These are phyloP conservation scores for Momotus momota DNA, from an alignment of 2,797 vertebrate genomes.

Conservation along the genomic window DNA sequence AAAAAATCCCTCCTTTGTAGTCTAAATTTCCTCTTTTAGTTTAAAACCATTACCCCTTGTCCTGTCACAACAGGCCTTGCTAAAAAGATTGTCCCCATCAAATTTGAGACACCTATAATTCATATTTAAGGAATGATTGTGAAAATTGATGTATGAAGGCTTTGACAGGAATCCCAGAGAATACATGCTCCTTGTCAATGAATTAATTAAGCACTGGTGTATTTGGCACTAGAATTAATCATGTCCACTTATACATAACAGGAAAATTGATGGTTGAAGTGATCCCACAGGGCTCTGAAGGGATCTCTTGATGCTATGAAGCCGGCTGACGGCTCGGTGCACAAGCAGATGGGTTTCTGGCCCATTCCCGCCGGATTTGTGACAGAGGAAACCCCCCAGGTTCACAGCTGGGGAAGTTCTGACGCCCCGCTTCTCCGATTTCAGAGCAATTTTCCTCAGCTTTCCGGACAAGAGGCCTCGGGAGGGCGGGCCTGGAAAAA, in stretches of 20 bases:
- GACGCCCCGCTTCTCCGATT: not conserved
- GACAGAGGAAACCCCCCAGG: rapidly evolving
- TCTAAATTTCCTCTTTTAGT: not conserved
- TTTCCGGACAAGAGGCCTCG: not conserved
- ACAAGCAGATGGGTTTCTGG: rapidly evolving
- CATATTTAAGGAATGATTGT: not conserved
- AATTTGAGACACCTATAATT: not conserved
- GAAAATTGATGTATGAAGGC: not conserved
- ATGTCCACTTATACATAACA: rapidly evolving
- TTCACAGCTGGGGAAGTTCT: not conserved
- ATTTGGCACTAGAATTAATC: not conserved
- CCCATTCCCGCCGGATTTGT: rapidly evolving
- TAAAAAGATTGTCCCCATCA: not conserved
- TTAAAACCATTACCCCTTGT: not conserved
- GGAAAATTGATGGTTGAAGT: not conserved
- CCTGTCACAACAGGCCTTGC: not conserved
- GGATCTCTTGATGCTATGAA: not conserved
- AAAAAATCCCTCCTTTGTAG: not conserved
- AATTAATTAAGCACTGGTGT: not conserved
- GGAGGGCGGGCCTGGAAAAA: no score
- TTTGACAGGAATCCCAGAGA: not conserved
- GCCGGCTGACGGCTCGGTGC: not conserved
- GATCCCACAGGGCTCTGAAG: not conserved
- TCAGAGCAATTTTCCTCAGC: not conserved
- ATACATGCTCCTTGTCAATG: not conserved